Conservation (phyloP, 1,140 invertebrate species). For the Camponotus floridanus region DNA sequence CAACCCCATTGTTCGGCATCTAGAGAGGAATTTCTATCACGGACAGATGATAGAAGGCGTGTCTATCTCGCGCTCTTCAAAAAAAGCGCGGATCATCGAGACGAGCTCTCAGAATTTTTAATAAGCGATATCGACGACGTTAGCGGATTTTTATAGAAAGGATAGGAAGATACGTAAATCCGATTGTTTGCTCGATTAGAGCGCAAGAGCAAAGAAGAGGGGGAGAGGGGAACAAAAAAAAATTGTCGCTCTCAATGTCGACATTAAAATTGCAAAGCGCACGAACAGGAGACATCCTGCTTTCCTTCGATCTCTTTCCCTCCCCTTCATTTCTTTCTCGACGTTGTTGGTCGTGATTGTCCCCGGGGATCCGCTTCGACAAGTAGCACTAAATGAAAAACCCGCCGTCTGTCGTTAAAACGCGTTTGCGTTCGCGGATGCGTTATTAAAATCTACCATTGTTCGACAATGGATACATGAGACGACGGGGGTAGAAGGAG, state of each 20-base stretch:
- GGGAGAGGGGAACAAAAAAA: conserved; percentile 9
- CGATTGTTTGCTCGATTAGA: conserved; percentile 61
- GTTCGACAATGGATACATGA: conserved; percentile 58
- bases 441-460: conserved; percentile 73
- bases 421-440: conserved; percentile 64
- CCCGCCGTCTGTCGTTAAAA: conserved; percentile 60
- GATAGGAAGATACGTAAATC: conserved; percentile 70
- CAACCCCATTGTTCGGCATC: neutral
- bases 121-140: conserved; percentile 73
- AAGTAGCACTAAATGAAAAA: conserved; percentile 72
- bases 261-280: conserved; percentile 80
- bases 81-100: conserved; percentile 18
- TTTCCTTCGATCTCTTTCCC: conserved; percentile 40
- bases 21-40: neutral
- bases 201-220: no score
- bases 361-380: conserved; percentile 66
- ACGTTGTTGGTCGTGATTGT: conserved; percentile 62
- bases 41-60: neutral
- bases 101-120: conserved; percentile 69
- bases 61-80: neutral
- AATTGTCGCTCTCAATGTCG: conserved; percentile 72
- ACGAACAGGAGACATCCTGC: conserved; percentile 45
- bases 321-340: neutral
- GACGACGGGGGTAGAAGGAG: neutral
- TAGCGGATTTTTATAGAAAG: conserved; percentile 47